Conservation (phyloP, 2,113 vertebrate genomes). For the Reinhardtius hippoglossoides region DNA sequence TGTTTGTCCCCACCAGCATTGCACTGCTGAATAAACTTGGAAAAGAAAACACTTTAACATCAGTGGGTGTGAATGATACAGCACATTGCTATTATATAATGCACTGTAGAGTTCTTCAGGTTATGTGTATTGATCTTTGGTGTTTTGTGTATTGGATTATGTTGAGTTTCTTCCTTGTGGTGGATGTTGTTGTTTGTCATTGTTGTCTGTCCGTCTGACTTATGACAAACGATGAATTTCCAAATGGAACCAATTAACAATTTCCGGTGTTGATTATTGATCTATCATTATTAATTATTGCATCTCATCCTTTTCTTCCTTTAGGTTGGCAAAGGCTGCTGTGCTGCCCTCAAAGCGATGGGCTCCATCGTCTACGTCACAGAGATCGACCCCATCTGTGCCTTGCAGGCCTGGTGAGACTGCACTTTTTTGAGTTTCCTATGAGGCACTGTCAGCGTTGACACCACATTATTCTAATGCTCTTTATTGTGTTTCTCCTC, state of each 20-base stretch:
- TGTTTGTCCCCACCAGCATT: too few species aligned
- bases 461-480: neutral
- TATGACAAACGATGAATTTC: too few species aligned
- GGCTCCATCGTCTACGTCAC: slow-evolving; percentile 98
- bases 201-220: too few species aligned
- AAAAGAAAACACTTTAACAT: too few species aligned
- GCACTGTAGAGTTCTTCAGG: too few species aligned
- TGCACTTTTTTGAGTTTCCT: neutral
- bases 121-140: too few species aligned
- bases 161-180: too few species aligned
- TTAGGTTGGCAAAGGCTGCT: slow-evolving; percentile 97
- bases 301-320: neutral
- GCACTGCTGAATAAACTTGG: neutral
- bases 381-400: slow-evolving; percentile 98
- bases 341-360: slow-evolving; percentile 97
- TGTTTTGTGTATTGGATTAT: too few species aligned
- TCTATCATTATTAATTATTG: neutral
- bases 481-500: slow-evolving; percentile 1
- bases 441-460: fast-evolving
- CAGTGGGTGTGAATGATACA: too few species aligned
- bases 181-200: too few species aligned
- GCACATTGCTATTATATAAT: too few species aligned
- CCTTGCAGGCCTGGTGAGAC: slow-evolving; percentile 95
- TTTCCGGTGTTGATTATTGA: neutral
- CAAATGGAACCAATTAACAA: too few species aligned